Base-by-base conservation (phyloP, 2,797 vertebrate species). In the Saxicola maurus region DNA sequence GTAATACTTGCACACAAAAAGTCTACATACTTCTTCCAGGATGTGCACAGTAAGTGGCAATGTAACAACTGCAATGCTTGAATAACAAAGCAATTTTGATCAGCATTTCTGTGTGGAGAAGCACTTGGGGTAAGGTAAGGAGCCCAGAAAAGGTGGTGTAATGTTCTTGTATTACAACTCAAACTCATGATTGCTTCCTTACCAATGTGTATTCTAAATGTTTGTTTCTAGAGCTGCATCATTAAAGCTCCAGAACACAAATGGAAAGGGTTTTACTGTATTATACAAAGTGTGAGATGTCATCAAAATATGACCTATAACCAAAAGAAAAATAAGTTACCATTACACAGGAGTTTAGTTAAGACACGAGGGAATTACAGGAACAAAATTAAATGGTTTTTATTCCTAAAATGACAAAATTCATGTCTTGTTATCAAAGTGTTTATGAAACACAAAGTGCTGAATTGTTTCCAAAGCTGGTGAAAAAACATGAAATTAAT, bases 381-480 rank as follows among this genome's bases (percentile, higher is more conserved):
- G 27, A 90, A 55, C 14, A 75, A 48, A 75, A 30, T 16, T 1
- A 51, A 17, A 33, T 11, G 28, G 2, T 0, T 62, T 90, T 59
- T 66, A 10, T 64, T 76, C 30, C 27, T 18, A 40, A 69, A 88
- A 38, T 59, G 4, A 51, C 20, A 69, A 65, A 89, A 71, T 30
- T 17, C 25, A 24, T 13, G 5, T 31, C 24, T 13, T 51, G 13
- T 17, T 55, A 74, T 18, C 19, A 46, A 71, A 79, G 8, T 2
- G 10, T 20, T 86, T 33, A 82, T 43, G 30, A 59, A 73, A 82
- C 12, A 45, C 4, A 14, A 82, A 84, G 42, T 21, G 33, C 40
- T 68, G 40, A 87, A 71, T 28, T 71, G 38, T 51, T 82, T 74
- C 73, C 43, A 79, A 71, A 46, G 42, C 77, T 82, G 30, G 17